Percentiles rank a stretch among this genome's conserved stretches.
These are phyloP conservation scores for Pogonognathellus flavescens DNA, from an alignment of 1,140 invertebrate genomes.

Conservation along the genomic window DNA sequence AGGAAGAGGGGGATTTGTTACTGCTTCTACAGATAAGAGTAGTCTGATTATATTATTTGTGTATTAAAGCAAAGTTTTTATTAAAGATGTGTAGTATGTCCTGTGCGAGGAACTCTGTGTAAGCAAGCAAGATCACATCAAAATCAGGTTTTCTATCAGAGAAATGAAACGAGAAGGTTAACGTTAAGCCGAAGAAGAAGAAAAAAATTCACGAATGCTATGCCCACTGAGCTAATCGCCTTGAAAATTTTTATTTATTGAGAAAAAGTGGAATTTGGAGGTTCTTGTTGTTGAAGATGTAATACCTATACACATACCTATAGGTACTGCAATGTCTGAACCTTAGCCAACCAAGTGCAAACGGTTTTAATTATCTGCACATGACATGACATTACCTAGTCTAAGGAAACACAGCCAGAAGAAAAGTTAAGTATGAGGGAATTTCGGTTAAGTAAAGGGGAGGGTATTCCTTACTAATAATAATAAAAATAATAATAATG, in stretches of 20 bases:
- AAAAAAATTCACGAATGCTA: conserved; percentile 17
- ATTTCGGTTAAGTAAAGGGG: too few species aligned
- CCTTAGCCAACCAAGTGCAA: not conserved
- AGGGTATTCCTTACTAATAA: too few species aligned
- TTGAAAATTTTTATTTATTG: conserved; percentile 48
- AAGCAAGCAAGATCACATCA: conserved; percentile 17
- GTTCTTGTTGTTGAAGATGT: not conserved
- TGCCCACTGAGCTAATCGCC: conserved; percentile 47
- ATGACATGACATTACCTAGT: not conserved
- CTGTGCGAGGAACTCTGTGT: not conserved
- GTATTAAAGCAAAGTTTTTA: too few species aligned
- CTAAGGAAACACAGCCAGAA: too few species aligned
- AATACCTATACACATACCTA: not conserved
- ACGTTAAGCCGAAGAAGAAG: not conserved
- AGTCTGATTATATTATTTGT: too few species aligned
- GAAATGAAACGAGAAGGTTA: conserved; percentile 16
- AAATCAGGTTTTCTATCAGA: conserved; percentile 38
- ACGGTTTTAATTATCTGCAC: conserved; percentile 29
- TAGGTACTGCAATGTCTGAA: not conserved
- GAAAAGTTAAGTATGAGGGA: too few species aligned
- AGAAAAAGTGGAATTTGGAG: conserved; percentile 34
- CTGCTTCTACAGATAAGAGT: too few species aligned
- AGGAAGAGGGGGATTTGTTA: too few species aligned
- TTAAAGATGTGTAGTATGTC: too few species aligned
- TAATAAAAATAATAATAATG: too few species aligned